Conservation (phyloP, 2,797 vertebrate genomes). For the Onychomys torridus region DNA sequence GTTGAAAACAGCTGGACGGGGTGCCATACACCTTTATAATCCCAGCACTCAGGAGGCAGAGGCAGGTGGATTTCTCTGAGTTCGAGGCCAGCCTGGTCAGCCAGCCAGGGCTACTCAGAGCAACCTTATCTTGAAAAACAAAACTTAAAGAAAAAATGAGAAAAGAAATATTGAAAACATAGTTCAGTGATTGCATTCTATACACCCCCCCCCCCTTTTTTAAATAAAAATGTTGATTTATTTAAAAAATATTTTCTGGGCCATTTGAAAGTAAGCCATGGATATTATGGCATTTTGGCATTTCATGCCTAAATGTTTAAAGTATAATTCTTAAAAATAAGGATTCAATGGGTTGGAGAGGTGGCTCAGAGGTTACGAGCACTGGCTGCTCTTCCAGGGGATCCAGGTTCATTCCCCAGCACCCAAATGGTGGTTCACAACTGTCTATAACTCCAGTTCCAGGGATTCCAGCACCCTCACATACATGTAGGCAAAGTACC, state of each 20-base stretch:
- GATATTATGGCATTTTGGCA: background rate
- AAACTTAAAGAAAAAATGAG: background rate
- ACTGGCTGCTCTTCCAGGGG: too few species aligned
- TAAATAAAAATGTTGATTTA: background rate
- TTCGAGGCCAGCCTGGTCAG: background rate
- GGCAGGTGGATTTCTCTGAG: background rate
- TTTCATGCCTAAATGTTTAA: background rate
- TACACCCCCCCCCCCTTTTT: background rate
- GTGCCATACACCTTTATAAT: background rate
- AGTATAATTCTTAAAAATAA: background rate
- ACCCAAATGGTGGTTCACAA: too few species aligned
- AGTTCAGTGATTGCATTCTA: background rate
- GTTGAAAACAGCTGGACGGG: background rate
- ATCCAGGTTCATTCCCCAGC: background rate
- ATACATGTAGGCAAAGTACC: background rate
- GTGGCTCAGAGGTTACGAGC: too few species aligned
- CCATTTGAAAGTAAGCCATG: slow-evolving; percentile 5
- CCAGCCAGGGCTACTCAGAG: background rate
- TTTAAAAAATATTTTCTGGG: background rate
- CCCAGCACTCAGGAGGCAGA: background rate
- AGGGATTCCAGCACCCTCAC: background rate
- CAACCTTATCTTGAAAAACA: too few species aligned
- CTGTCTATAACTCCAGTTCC: too few species aligned
- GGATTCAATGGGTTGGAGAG: background rate
- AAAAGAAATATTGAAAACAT: background rate